Base-by-base conservation (phyloP, 1,140 invertebrate genomes). In the Nymphalis io region DNA sequence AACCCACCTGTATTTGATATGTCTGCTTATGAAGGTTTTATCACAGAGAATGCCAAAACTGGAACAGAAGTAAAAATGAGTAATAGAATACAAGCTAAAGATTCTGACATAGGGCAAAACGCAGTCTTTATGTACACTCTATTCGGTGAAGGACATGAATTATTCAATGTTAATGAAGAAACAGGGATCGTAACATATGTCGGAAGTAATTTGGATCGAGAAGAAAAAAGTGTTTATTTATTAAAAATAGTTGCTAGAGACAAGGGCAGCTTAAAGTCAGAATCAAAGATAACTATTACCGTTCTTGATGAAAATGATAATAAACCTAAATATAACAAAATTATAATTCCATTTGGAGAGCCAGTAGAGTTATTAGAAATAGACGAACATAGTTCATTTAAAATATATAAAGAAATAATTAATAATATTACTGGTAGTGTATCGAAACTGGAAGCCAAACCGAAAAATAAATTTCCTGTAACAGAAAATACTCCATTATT, bases 261-360 rank as follows among this genome's bases (percentile, higher is more conserved):
- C 78, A 94, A 91, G 64, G 95, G 95, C 1, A 95, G 96, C 64
- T 81, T 97, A 12, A 94, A 93, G n/a, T 94, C 95, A 3, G 94
- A 95, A 84, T 94, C 94, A 0, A 93, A 94, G 72, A 78, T 98
- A 3, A 95, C 91, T 0, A 94, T 98, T 58, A 92, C 89, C 0
- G 90, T 98, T 13, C 90, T 94, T 6, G 97, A 98, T 88, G 94
- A 95, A 68, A 98, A 98, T 82, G 97, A 98, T 84, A 97, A 98
- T 90, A 75, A 93, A 0, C 97, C 97, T 0, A 92, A 93, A 57
- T 95, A 95, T 72, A 93, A 93, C 68, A 94, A 95, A 75, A 94
- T 95, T 79, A 93, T 94, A 18, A 93, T 95, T 46, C 94, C 94
- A 3, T 90, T 94, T 10, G 93, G 94, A 63, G 93, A 95, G 78